Conservation (phyloP, 2,888 invertebrate species). For the Phortica magna region DNA sequence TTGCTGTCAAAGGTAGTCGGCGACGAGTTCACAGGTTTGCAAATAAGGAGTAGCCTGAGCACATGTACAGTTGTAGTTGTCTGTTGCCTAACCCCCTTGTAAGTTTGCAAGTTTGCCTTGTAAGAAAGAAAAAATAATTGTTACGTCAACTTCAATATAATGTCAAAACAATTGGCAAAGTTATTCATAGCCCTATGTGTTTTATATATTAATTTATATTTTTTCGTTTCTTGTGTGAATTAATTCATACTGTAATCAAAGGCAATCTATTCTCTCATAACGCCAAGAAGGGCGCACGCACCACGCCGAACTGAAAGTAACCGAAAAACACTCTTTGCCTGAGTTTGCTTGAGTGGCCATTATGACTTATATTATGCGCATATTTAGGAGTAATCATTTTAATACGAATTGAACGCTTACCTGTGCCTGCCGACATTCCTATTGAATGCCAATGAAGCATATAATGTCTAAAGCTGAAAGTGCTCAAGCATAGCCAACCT, state of each 20-base stretch:
- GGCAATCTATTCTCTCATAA: background rate
- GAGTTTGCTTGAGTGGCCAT: conserved; percentile 11
- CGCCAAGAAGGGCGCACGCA: background rate
- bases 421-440: background rate
- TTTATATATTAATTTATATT: background rate
- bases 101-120: no score
- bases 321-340: background rate
- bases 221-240: background rate
- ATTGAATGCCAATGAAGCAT: conserved; percentile 24
- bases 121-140: no score
- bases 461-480: background rate
- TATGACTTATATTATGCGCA: conserved; percentile 26
- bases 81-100: no score
- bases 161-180: background rate
- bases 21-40: background rate
- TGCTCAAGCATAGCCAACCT: conserved; percentile 4
- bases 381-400: conserved; percentile 19
- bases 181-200: background rate
- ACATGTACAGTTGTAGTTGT: background rate
- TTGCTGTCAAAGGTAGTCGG: background rate
- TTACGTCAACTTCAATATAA: background rate
- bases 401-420: background rate
- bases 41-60: background rate
- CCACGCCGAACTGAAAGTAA: background rate
- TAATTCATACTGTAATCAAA: background rate